Percentiles rank a stretch among this genome's conserved stretches.
These are phyloP conservation scores for Apistogramma diplotaenia DNA, from an alignment of 2,113 vertebrate genomes.

Conservation along the genomic window DNA sequence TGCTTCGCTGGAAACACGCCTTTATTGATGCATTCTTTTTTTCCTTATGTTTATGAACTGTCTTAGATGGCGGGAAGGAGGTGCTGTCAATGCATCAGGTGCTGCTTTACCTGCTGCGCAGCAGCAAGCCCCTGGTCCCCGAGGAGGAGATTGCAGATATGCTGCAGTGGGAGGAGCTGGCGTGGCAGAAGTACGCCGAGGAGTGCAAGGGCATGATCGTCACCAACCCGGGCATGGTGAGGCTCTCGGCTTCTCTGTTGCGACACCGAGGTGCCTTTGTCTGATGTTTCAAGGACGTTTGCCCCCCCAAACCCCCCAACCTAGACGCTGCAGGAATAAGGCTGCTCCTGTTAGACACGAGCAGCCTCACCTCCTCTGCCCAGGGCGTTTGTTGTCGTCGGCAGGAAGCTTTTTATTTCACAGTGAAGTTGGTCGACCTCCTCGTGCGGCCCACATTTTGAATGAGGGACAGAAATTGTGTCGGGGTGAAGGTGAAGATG, in stretches of 20 bases:
- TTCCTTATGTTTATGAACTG: not conserved
- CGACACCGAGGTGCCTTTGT: slow-evolving; percentile 11
- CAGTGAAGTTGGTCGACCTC: slow-evolving; percentile 49
- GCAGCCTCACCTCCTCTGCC: slow-evolving; percentile 45
- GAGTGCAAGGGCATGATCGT: slow-evolving; percentile 99
- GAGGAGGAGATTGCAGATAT: slow-evolving; percentile 98
- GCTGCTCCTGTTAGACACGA: slow-evolving; percentile 44
- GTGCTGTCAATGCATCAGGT: slow-evolving; percentile 99
- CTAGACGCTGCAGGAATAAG: slow-evolving; percentile 12
- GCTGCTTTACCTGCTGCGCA: slow-evolving; percentile 89
- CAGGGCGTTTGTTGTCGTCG: slow-evolving; percentile 47
- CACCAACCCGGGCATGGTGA: slow-evolving; percentile 95
- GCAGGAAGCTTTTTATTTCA: slow-evolving; percentile 30
- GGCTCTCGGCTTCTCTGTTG: not conserved
- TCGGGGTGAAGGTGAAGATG: slow-evolving; percentile 49
- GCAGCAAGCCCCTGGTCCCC: slow-evolving; percentile 91
- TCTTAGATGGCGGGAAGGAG: slow-evolving; percentile 93
- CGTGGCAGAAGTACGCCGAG: slow-evolving; percentile 98
- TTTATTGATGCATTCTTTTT: not conserved
- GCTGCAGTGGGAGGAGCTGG: slow-evolving; percentile 98
- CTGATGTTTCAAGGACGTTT: slow-evolving; percentile 22
- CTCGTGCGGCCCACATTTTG: slow-evolving; percentile 36
- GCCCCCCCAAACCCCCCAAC: not conserved
- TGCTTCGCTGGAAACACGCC: not conserved
- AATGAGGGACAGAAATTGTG: slow-evolving; percentile 39